Percentiles rank a stretch among this genome's conserved stretches.
phyloP scores from a whole-genome alignment of 92 coral and sea anemone genomes.

The Phymanthus crucifer region DNA sequence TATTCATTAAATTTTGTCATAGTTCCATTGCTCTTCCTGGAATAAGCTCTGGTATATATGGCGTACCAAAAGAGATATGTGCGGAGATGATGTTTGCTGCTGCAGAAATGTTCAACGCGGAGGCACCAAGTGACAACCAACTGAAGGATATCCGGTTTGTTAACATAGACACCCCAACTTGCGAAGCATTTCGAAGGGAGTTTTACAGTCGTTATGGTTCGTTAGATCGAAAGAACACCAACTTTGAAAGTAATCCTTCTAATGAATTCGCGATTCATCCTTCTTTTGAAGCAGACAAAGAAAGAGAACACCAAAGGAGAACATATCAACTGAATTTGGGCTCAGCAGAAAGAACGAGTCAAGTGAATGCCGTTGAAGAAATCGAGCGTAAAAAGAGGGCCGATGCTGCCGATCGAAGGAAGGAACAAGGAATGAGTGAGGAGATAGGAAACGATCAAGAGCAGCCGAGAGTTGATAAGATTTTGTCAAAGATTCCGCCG shows the following conservation, averaged over 20 bases:
- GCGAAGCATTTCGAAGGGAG: constrained; percentile 52
- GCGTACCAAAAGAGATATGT: no score
- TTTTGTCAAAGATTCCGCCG: neutral
- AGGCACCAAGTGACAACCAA: no score
- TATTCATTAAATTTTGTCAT: no score
- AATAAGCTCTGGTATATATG: no score
- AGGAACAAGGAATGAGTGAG: neutral
- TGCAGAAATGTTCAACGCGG: constrained; percentile 43
- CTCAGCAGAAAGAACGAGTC: neutral
- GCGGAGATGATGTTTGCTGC: no score
- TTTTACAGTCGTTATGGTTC: constrained; percentile 44
- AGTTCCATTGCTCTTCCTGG: no score
- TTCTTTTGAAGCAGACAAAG: neutral
- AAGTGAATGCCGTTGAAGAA: neutral
- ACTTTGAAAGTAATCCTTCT: neutral
- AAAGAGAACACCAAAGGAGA: no score
- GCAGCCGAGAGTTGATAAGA: neutral
- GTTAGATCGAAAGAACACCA: neutral
- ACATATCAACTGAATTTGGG: neutral
- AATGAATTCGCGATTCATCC: neutral
- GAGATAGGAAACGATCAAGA: neutral
- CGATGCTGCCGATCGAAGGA: neutral
- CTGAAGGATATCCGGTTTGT: no score
- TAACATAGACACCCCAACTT: no score
- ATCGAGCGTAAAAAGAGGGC: neutral